phyloP scores from a whole-genome alignment of 2,888 invertebrate genomes.

The Troglohyphantes excavatus region DNA sequence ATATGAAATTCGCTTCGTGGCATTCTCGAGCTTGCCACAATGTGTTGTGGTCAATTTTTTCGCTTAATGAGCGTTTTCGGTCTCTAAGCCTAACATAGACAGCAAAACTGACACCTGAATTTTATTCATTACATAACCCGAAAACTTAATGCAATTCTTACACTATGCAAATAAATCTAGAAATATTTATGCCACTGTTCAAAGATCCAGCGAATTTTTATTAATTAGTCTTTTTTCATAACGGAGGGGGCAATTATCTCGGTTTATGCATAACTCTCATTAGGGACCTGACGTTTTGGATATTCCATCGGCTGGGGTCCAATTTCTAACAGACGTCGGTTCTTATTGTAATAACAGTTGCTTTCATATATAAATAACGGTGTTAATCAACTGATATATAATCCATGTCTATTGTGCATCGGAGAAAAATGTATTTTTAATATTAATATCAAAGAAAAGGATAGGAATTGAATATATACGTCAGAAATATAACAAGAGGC shows the following conservation, averaged over 20 bases:
- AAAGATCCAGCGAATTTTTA: slow-evolving; percentile 3
- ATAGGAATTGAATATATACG: neutral
- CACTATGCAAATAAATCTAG: neutral
- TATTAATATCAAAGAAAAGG: neutral
- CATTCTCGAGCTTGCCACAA: too few relatives aligned
- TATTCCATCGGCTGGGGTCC: neutral
- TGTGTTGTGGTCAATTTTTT: too few relatives aligned
- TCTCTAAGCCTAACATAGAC: too few relatives aligned
- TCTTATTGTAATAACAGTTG: neutral
- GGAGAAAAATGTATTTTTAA: neutral
- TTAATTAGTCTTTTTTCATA: slow-evolving; percentile 52
- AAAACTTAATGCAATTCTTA: neutral
- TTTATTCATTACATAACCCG: too few relatives aligned
- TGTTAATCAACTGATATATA: neutral
- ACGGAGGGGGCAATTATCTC: slow-evolving; percentile 9
- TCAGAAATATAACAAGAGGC: neutral
- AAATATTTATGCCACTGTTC: slow-evolving; percentile 41
- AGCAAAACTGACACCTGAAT: too few relatives aligned
- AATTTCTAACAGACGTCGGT: neutral
- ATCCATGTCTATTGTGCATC: neutral
- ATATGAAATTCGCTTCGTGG: too few relatives aligned
- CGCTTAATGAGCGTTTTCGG: too few relatives aligned
- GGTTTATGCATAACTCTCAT: neutral
- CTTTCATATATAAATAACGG: neutral
- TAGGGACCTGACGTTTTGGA: slow-evolving; percentile 10